Base-by-base conservation (phyloP, 2,113 vertebrate genomes). In the Aplodontia rufa region DNA sequence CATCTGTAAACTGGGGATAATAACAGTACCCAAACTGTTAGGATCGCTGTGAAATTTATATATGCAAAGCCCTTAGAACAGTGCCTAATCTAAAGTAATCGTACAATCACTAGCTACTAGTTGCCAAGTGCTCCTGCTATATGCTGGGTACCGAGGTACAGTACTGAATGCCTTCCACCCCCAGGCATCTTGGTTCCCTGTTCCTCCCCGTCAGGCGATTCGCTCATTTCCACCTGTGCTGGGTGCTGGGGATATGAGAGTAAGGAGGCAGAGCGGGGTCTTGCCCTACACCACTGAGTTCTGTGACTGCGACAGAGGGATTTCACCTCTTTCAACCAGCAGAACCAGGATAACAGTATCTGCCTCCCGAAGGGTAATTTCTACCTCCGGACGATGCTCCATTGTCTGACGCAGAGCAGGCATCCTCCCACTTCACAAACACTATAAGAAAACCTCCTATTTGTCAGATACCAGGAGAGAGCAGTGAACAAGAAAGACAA, bases 41-140 rank as follows among this genome's bases (percentile, higher is more conserved):
- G 28, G 37, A 45, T 28, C 45, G 83, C 20, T 10, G 0, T 51
- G 66, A 82, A 53, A 35, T 32, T 58, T 28, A 87, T 8, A 24
- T 0, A 28, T 1, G 6, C 12, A 74, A 75, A 49, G 75, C 20
- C 53, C 71, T 85, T 1, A 88, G 66, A 42, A 49, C 0, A 42
- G 20, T 10, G 24, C 28, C 60, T 37, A 42, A 14, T 19, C 16
- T 0, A 24, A 1, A 12, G 30, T 5, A 26, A 12, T 10, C 20
- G n/a, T 0, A 1, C 13, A 55, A 26, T 5, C 1, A 37, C 6
- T 1, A 76, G 72, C 68, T 53, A 16, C 4, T 19, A n/a, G 35
- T 16, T 35, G 55, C 40, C 64, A 32, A 35, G 51, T 4, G 22
- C 4, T 24, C 47, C 62, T 13, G 24, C 75, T n/a, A n/a, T 1